Evolutionary conservation across 1,140 invertebrate species (phyloP), one percentile per base, ranked within the genome.

Genomic region (Leptinotarsa defecta): DNA sequence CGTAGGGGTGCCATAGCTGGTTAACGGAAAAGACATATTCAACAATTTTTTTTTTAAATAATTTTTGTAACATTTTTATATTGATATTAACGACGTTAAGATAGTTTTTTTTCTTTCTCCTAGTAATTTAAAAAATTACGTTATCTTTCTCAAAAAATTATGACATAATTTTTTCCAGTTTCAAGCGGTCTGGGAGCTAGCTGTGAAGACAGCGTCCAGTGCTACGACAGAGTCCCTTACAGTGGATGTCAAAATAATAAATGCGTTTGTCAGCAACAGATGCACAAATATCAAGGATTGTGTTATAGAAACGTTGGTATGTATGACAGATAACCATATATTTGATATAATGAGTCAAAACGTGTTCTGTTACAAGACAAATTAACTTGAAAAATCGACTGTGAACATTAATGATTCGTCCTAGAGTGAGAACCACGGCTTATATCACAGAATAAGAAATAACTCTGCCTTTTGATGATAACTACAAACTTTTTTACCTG

Each of bases 291-390:
- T 68, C 49, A 77, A 17, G 75, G 76, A 17, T 48, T 17, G 43
- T 79, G 78, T 65, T 79, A 79, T 62, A 75, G 67, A 67, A 71
- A 73, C 64, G 74, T 75, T 61, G 73, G 78, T 79, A 71, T 73
- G 78, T 74, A 49, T 70, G 52, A 57, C 52, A 57, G 52, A 57
- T 8, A 11, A 57, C 52, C 15, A 57, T 57, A 15, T 57, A 57
- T 57, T 8, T 57, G 52, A 57, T 57, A 57, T 57, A 57, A 57
- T 19, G 52, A 57, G 52, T 19, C 15, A 57, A 57, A 57, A 57
- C 52, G n/a, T 57, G n/a, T 57, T 57, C n/a, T 57, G 52, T 15
- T 57, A 57, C 1, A 15, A 57, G n/a, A 57, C 52, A 57, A 57
- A 57, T 57, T 57, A 57, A 57, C 15, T 57, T 57, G n/a, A 57